Evolutionary conservation across 2,797 vertebrate genomes (phyloP), one percentile per base, ranked within the genome.

Genomic region (Fratercula arctica): DNA sequence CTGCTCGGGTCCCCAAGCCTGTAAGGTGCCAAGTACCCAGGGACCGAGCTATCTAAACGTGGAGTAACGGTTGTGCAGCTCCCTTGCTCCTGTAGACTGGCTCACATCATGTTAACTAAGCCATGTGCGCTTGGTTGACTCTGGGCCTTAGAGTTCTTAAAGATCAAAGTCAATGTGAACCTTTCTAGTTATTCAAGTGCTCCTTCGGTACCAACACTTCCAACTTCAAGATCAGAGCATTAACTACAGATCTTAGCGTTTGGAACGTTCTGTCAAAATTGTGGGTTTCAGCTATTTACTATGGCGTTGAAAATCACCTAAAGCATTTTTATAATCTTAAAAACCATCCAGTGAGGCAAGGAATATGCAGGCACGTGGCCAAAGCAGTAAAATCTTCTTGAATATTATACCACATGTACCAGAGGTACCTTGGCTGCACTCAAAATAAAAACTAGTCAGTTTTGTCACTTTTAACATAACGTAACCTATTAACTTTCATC

Each of bases 401-500:
- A 91, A 73, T 90, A 67, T 68, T 83, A 17, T 11, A 80, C 37
- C 73, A 66, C 56, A 17, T 35, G 33, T 84, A 90, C 57, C 91
- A 81, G 83, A 80, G 66, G 63, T 90, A 90, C 78, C 45, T 54
- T 70, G 43, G 85, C 83, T 82, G 63, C 68, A 90, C 77, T 95
- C 80, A 94, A 86, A 96, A 91, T 77, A 85, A 89, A 93, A 94
- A 69, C 67, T 56, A 95, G 82, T 48, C 81, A 61, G 84, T 94
- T 95, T 87, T 85, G 92, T 94, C 85, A 95, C 85, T 82, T 95
- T 90, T 83, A 92, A 85, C 73, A 75, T 85, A 79, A 96, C 12
- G 41, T 54, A 95, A 97, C 70, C 93, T 85, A 92, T 96, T 97
- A 97, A 93, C 76, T 96, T 97, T 95, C 93, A 93, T 90, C 82